Conservation (phyloP, 2,113 vertebrate genomes). For the Bos javanicus region DNA sequence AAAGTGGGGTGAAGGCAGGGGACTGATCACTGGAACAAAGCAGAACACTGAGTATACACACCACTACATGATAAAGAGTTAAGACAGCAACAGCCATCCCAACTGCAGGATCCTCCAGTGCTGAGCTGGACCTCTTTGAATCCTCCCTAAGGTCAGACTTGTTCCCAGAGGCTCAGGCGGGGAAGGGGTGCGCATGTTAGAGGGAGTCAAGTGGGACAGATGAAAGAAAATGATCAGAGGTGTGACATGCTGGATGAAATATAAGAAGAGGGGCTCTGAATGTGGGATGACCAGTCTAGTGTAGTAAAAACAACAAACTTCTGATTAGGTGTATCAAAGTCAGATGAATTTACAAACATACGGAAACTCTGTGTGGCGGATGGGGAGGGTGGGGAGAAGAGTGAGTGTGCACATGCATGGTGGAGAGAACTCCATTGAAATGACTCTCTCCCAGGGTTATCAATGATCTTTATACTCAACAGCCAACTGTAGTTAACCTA, state of each 20-base stretch:
- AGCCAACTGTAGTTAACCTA: neutral
- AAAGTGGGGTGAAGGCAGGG: neutral
- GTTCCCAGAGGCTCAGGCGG: neutral
- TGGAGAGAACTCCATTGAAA: neutral
- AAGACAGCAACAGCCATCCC: neutral
- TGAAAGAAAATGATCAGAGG: neutral
- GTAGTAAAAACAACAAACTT: neutral
- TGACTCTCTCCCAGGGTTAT: neutral
- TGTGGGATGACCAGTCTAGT: neutral
- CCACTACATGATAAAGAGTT: neutral
- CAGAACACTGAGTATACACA: neutral
- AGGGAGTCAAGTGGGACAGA: neutral
- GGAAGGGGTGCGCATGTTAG: neutral
- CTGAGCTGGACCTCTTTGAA: neutral
- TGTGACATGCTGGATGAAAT: neutral
- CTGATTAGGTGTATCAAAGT: neutral
- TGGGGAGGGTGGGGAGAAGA: neutral
- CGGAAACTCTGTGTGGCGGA: neutral
- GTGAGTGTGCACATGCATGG: neutral
- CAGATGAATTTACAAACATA: neutral
- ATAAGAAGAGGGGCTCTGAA: neutral
- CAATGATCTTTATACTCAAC: neutral
- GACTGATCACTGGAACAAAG: neutral
- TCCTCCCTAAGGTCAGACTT: neutral
- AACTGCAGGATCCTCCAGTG: neutral